Evolutionary conservation across 2,888 invertebrate species (phyloP), one percentile per base, ranked within the genome.

Genomic region (Lycocerus yunnanus): DNA sequence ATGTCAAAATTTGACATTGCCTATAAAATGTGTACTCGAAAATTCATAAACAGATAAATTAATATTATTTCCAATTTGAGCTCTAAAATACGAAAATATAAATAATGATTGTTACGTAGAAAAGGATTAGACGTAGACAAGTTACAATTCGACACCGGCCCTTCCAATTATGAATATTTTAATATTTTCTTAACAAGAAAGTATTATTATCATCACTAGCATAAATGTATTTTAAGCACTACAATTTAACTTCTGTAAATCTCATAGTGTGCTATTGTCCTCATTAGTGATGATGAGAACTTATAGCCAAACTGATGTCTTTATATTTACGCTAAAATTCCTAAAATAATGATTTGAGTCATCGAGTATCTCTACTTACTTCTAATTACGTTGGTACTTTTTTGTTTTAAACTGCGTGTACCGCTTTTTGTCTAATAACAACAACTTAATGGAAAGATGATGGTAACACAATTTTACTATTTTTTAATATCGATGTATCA

Each of bases 341-440:
- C 74, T 74, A 74, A 71, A 67, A 66, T 69, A 74, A 67, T 67
- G 66, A 61, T 66, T 58, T 72, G 15, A 71, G 58, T 71, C 43
- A 43, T 43, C 43, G 68, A 71, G 69, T 74, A 74, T 68, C 71
- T 16, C 74, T 71, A 60, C 60, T 18, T 60, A 60, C 61, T 20
- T 20, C 61, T 43, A 74, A 74, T 18, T 74, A 74, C 59, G 58
- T 65, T 60, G 74, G 74, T 74, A 74, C 71, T 15, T 63, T 61
- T 63, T 63, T 63, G 15, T 63, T 63, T 63, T n/a, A 20, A 16
- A 60, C 60, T 60, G 43, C 15, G 60, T n/a, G n/a, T 63, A 63
- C 61, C 61, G 16, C 16, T n/a, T 20, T 63, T 13, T 14, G 15
- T 18, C n/a, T 63, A 63, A 63, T 63, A 63, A 63, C 16, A 63